Evolutionary conservation across 2,113 vertebrate genomes (phyloP).

Genomic region (Todiramphus saurophagus): DNA sequence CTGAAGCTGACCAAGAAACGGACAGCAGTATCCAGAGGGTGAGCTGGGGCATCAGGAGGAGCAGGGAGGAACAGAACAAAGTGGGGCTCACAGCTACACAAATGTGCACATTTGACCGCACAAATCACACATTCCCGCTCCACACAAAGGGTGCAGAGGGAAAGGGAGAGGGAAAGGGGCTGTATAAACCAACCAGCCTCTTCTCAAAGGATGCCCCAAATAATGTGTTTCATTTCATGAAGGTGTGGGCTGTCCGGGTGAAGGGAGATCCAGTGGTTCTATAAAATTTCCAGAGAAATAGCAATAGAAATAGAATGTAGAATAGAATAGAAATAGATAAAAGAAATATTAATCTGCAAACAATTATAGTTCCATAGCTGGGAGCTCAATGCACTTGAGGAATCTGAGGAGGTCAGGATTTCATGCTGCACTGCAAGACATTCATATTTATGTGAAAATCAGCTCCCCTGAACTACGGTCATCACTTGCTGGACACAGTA

Average conservation of each 20-base stretch:
- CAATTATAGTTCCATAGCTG: background rate
- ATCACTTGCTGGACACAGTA: background rate
- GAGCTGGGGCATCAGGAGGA: background rate
- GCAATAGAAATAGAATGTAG: too few species aligned
- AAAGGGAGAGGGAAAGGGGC: background rate
- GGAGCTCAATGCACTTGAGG: background rate
- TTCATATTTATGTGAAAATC: background rate
- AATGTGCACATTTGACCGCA: too few species aligned
- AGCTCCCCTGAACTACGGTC: background rate
- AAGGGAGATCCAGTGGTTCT: background rate
- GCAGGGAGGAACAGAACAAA: background rate
- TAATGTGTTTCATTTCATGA: background rate
- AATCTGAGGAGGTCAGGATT: background rate
- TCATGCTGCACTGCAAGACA: background rate
- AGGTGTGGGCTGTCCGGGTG: background rate
- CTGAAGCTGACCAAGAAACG: background rate
- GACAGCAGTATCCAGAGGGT: rapidly evolving
- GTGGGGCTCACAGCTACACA: background rate
- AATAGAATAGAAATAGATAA: background rate
- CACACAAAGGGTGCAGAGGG: background rate
- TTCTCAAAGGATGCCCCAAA: background rate
- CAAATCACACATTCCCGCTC: rapidly evolving
- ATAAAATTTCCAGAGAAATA: background rate
- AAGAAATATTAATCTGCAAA: background rate
- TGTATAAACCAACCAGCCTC: background rate